phyloP scores from a whole-genome alignment of 1,140 invertebrate genomes.

The Paralvinella palmiformis region DNA sequence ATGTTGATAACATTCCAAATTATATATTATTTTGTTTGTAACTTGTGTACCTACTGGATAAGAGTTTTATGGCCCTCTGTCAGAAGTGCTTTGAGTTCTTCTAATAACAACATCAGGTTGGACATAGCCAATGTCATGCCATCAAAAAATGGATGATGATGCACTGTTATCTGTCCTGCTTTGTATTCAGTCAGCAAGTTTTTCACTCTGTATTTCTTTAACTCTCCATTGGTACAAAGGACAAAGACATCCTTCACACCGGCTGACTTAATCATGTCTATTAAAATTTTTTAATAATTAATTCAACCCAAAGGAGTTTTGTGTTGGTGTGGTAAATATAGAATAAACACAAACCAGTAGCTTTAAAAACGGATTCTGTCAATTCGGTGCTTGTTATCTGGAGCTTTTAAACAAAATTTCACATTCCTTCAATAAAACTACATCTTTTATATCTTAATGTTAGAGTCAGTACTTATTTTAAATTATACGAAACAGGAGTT shows the following conservation, averaged over 20 bases:
- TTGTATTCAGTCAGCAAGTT: conserved; percentile 27
- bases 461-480: no score
- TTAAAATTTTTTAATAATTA: no score
- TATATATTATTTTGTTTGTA: neutral
- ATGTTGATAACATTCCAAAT: neutral
- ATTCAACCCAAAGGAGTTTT: no score
- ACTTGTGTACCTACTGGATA: conserved; percentile 31
- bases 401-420: no score
- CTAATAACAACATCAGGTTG: neutral
- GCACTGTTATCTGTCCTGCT: conserved; percentile 27
- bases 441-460: no score
- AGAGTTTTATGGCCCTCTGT: conserved; percentile 26
- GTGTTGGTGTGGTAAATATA: no score
- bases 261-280: neutral
- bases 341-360: no score
- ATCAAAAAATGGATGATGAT: conserved; percentile 38
- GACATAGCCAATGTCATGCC: conserved; percentile 24
- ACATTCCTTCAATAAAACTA: no score
- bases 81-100: neutral
- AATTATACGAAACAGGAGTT: no score
- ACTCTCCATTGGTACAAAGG: conserved; percentile 36
- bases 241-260: conserved; percentile 32
- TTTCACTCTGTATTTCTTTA: conserved; percentile 32
- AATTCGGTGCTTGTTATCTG: no score
- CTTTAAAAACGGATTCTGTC: no score